Base-by-base conservation (phyloP, 1,140 invertebrate species). In the Micrasema minimum region DNA sequence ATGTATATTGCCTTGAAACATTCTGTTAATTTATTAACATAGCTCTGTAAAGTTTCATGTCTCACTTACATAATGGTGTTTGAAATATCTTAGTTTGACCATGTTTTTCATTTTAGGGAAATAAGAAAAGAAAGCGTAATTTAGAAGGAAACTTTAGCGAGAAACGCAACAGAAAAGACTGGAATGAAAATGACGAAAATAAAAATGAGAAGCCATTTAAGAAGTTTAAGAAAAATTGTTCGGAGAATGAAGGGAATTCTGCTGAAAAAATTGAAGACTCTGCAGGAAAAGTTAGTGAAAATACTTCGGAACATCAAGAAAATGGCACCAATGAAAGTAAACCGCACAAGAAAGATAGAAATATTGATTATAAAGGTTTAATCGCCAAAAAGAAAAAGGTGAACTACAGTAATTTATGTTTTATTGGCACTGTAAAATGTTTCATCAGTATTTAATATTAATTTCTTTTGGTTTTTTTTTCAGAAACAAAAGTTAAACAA, bases 401-500 rank as follows among this genome's bases (percentile, higher is more conserved):
- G 64, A 55, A 20, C 23, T 61, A 51, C 55, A 70, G 26, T 38
- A 31, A 31, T 31, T 31, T 4, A 31, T 31, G 2, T 31, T 7
- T 31, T 4, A 31, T 4, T 7, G 3, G 7, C 26, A 7, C 26
- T 31, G 26, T 31, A 7, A 31, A 31, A 31, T n/a, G n/a, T n/a
- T n/a, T n/a, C n/a, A n/a, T n/a, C n/a, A n/a, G n/a, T n/a, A 31
- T 31, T 31, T 31, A 31, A 7, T 46, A 50, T 48, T 48, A 48
- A 18, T 7, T 22, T 48, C 10, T 31, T n/a, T 69, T 53, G 45
- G 61, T 76, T 72, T 73, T 22, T 35, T 71, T 76, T 79, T 35
- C 67, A 80, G 79, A 80, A 80, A 74, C 74, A 76, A 22, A 76
- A 78, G 22, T 55, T 77, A n/a, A 75, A 76, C n/a, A 79, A 71